Evolutionary conservation across 2,888 invertebrate species (phyloP).

Genomic region (Apotomis betuletana): DNA sequence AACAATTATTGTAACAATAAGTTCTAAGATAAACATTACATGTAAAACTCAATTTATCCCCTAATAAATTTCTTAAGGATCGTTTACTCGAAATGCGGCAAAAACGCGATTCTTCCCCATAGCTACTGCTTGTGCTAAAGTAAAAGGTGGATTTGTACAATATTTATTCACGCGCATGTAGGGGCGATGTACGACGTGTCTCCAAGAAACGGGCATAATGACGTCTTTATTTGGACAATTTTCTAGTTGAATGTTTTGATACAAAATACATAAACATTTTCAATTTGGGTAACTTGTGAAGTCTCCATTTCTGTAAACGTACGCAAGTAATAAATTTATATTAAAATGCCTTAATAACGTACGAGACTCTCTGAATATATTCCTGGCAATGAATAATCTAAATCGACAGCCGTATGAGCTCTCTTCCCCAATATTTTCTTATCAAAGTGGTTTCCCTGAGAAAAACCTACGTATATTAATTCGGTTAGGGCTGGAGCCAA

Average conservation of each 20-base stretch:
- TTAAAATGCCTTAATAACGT: not conserved
- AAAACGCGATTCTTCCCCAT: slow-evolving; percentile 74
- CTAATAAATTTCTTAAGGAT: slow-evolving; percentile 82
- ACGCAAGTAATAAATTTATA: not conserved
- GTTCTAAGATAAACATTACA: slow-evolving; percentile 61
- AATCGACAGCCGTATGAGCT: slow-evolving; percentile 51
- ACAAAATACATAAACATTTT: not conserved
- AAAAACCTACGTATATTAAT: slow-evolving; percentile 81
- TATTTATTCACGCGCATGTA: slow-evolving; percentile 74
- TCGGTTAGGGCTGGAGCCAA: slow-evolving; percentile 79
- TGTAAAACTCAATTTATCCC: slow-evolving; percentile 78
- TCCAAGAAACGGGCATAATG: slow-evolving; percentile 30
- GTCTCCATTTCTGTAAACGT: not conserved
- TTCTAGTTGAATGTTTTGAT: not conserved
- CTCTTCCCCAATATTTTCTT: slow-evolving; percentile 60
- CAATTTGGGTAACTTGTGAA: not conserved
- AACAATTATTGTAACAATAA: slow-evolving; percentile 49
- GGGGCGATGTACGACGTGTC: slow-evolving; percentile 47
- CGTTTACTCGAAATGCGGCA: slow-evolving; percentile 80
- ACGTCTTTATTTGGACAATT: slow-evolving; percentile 24
- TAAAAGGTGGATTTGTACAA: slow-evolving; percentile 77
- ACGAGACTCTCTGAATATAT: slow-evolving; percentile 39
- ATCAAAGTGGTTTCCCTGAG: slow-evolving; percentile 77
- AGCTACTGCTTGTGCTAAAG: slow-evolving; percentile 75
- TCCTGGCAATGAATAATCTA: slow-evolving; percentile 43